Evolutionary conservation across 2,888 invertebrate species (phyloP).

Genomic region (Tromatobia lineatoria): DNA sequence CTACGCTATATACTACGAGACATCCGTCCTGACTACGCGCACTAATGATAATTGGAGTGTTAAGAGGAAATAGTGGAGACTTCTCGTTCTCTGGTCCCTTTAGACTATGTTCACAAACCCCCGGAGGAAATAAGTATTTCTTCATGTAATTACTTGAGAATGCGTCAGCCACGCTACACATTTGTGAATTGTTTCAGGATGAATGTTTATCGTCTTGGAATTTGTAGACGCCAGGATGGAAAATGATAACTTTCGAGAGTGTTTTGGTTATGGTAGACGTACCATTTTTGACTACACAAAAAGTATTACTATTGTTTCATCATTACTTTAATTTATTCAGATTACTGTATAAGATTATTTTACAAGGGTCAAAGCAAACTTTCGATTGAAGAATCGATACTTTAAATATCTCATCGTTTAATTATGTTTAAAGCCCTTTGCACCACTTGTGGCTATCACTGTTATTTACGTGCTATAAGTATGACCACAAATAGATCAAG

Average conservation of each 20-base stretch:
- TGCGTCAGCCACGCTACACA: conserved; percentile 46
- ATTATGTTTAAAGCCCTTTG: too few relatives aligned
- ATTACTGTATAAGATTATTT: too few relatives aligned
- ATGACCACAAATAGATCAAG: too few relatives aligned
- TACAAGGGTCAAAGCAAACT: too few relatives aligned
- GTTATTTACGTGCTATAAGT: too few relatives aligned
- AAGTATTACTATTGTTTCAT: too few relatives aligned
- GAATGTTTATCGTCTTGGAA: neutral
- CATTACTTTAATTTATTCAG: too few relatives aligned
- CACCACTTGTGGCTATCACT: too few relatives aligned
- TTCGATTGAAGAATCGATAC: too few relatives aligned
- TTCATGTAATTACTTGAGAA: conserved; percentile 62
- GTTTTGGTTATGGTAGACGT: neutral
- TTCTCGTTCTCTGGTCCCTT: conserved; percentile 53
- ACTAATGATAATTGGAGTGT: conserved; percentile 84
- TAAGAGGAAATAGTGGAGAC: conserved; percentile 78
- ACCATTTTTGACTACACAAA: too few relatives aligned
- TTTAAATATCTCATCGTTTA: too few relatives aligned
- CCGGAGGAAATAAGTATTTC: conserved; percentile 59
- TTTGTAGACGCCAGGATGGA: neutral
- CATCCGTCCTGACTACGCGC: conserved; percentile 18
- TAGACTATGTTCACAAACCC: neutral
- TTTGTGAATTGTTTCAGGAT: neutral
- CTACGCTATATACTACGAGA: neutral
- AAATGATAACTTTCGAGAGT: conserved; percentile 3